phyloP scores from a whole-genome alignment of 2,888 invertebrate species.

The Linnaemya vulpina region DNA sequence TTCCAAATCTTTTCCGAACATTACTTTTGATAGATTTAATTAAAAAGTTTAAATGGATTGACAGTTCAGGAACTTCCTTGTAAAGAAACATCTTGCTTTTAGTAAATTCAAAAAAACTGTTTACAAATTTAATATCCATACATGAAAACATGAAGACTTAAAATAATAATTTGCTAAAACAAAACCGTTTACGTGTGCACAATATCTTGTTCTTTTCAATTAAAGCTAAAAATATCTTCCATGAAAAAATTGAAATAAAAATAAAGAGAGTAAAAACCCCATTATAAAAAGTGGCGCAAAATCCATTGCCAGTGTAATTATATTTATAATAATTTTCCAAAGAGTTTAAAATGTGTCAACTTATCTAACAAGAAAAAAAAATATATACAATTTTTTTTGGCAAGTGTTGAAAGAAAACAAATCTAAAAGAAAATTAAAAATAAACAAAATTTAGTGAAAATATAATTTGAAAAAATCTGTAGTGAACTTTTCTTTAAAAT shows the following conservation, averaged over 20 bases:
- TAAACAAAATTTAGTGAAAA: constrained; percentile 45
- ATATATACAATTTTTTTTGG: constrained; percentile 19
- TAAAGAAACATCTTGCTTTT: too few species aligned
- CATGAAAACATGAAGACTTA: too few species aligned
- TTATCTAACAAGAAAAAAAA: constrained; percentile 24
- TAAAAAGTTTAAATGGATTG: too few species aligned
- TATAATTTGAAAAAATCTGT: constrained; percentile 7
- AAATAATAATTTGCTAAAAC: too few species aligned
- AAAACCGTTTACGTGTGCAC: too few species aligned
- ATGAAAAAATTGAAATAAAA: constrained; percentile 4
- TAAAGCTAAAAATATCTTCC: constrained; percentile 37
- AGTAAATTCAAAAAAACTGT: too few species aligned
- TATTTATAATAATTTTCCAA: constrained; percentile 48
- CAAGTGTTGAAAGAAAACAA: constrained; percentile 46
- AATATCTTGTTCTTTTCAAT: neutral
- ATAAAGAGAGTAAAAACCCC: constrained; percentile 10
- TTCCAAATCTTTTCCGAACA: too few species aligned
- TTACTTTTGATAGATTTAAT: too few species aligned
- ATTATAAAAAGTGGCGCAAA: constrained; percentile 39
- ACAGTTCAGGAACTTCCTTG: too few species aligned
- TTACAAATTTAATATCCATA: too few species aligned
- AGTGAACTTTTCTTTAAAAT: constrained; percentile 26
- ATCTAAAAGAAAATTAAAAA: constrained; percentile 38
- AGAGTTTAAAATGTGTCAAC: constrained; percentile 53
- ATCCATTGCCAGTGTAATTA: constrained; percentile 16